Evolutionary conservation across 2,888 invertebrate genomes (phyloP), one percentile per base, ranked within the genome.

Genomic region (Ischnura elegans): DNA sequence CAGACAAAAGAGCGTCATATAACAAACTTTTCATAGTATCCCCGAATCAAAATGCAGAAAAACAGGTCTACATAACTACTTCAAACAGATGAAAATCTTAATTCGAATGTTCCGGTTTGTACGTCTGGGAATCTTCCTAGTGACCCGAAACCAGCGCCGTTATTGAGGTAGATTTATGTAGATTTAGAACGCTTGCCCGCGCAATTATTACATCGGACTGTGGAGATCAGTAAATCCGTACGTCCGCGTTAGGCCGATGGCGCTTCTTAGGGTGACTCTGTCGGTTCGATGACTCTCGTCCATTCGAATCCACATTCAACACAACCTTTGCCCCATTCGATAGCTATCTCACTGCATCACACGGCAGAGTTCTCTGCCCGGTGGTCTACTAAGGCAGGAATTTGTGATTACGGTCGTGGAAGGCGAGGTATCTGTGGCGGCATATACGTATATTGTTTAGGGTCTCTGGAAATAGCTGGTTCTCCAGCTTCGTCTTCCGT

Each of bases 381-480:
- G n/a, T 6, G 51, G 51, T 13, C 90, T 25, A 43, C 61, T 25
- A 86, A 21, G 43, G 86, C n/a, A 13, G 61, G 90, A 90, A 90
- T 90, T 90, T 61, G 43, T 61, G 66, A 61, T 90, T 90, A 61
- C 90, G 61, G n/a, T 36, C 4, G 25, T 10, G 43, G 61, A 43
- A 55, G 76, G n/a, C 3, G 10, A 36, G 29, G 36, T 55, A 19
- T 42, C 76, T 36, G 36, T 3, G 76, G 76, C 13, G 36, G 29
- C 19, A n/a, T n/a, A 10, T 76, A 76, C 16, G 25, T 36, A 51
- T 51, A 13, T 51, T 2, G 36, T 5, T 36, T 76, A 29, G 36
- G 36, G 8, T 8, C 76, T 29, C 76, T 25, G 29, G 10, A n/a
- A 21, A 76, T 13, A 29, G 4, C 25, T 36, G 10, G 76, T 29